Conservation (phyloP, 2,797 vertebrate species). For the Thripadectes ignobilis region DNA sequence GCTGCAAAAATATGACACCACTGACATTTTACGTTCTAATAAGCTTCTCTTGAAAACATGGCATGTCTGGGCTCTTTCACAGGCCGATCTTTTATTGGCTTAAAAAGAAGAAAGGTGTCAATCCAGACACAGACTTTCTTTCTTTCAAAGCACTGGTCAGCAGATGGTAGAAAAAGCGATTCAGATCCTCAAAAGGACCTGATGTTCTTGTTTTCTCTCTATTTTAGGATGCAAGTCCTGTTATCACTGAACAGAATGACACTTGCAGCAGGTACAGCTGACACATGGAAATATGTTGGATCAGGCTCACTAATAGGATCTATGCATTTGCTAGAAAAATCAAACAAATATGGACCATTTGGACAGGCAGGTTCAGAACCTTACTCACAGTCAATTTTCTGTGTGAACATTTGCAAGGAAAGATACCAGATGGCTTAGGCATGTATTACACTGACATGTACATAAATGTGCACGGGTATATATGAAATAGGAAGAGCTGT, state of each 20-base stretch:
- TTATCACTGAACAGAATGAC: slow-evolving; percentile 69
- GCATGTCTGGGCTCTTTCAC: not conserved
- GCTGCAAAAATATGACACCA: not conserved
- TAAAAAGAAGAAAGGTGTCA: not conserved
- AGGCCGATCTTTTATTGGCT: not conserved
- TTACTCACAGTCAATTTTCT: slow-evolving; percentile 62
- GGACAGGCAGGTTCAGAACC: slow-evolving; percentile 65
- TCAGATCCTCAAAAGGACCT: slow-evolving; percentile 62
- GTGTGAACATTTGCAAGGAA: slow-evolving; percentile 65
- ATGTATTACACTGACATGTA: slow-evolving; percentile 50
- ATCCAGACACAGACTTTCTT: slow-evolving; percentile 16
- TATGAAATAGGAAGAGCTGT: not conserved
- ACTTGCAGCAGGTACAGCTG: slow-evolving; percentile 73
- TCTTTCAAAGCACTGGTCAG: slow-evolving; percentile 45
- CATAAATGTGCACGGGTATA: slow-evolving; percentile 42
- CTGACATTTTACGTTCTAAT: not conserved
- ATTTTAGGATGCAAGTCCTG: slow-evolving; percentile 70
- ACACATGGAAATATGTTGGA: slow-evolving; percentile 68
- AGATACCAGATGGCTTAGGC: slow-evolving; percentile 55
- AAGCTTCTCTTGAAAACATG: not conserved
- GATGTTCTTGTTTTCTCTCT: slow-evolving; percentile 65
- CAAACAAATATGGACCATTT: slow-evolving; percentile 60
- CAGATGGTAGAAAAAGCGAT: slow-evolving; percentile 64
- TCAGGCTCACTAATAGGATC: slow-evolving; percentile 60
- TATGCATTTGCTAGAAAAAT: slow-evolving; percentile 61